Conservation (phyloP, 2,113 vertebrate genomes). For the Mesocricetus auratus region DNA sequence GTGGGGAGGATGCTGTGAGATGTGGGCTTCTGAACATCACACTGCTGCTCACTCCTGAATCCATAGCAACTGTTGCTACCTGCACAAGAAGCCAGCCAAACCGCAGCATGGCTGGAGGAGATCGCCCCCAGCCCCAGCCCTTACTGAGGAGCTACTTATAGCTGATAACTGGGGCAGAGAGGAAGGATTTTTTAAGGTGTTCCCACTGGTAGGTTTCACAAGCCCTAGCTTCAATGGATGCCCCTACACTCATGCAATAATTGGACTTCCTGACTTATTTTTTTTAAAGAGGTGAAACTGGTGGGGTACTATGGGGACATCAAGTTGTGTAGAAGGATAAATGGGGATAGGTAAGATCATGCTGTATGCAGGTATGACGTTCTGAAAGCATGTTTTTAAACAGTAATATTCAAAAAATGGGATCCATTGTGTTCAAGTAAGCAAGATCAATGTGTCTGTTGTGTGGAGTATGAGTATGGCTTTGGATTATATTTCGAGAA, state of each 20-base stretch:
- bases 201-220: not conserved
- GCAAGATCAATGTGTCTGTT: conserved; percentile 38
- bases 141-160: not conserved
- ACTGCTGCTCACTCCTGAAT: not conserved
- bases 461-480: not conserved
- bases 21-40: not conserved
- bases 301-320: no score
- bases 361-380: not conserved
- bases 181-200: not conserved
- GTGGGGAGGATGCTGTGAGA: not conserved
- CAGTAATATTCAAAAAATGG: conserved; percentile 54
- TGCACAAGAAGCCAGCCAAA: not conserved
- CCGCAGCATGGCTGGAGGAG: not conserved
- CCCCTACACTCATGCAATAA: no score
- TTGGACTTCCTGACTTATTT: not conserved
- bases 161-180: not conserved
- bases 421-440: conserved; percentile 55
- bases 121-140: not conserved
- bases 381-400: conserved; percentile 1
- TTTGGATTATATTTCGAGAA: conserved; percentile 52
- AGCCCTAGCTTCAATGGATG: not conserved
- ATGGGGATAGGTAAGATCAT: not conserved
- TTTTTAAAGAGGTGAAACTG: not conserved
- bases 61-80: not conserved
- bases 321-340: not conserved